Evolutionary conservation across 2,797 vertebrate species (phyloP).

Genomic region (Astyanax mexicanus): DNA sequence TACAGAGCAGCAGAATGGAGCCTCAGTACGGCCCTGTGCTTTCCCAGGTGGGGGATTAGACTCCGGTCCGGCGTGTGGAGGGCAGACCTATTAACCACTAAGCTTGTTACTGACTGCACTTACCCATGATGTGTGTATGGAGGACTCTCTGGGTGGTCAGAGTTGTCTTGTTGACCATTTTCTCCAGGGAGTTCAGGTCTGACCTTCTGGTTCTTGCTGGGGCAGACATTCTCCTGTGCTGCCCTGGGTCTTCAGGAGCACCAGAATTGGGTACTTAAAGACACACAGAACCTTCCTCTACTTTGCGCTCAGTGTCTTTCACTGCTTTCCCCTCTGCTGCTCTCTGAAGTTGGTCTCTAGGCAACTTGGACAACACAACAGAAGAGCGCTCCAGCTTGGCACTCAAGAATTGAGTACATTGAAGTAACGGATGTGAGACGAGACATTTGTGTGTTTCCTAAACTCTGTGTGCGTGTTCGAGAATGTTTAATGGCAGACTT

Average conservation of each 20-base stretch:
- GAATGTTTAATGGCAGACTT: too few relatives aligned
- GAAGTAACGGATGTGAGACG: constrained; percentile 58
- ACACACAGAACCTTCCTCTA: constrained; percentile 23
- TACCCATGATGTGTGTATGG: constrained; percentile 61
- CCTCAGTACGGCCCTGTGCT: too few relatives aligned
- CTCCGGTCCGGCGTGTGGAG: too few relatives aligned
- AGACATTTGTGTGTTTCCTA: constrained; percentile 46
- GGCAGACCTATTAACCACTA: background rate
- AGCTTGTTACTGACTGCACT: constrained; percentile 52
- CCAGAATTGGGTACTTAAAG: constrained; percentile 29
- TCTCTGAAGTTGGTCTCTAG: constrained; percentile 70
- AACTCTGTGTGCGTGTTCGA: too few relatives aligned
- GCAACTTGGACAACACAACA: constrained; percentile 76
- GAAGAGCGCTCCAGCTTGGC: constrained; percentile 63
- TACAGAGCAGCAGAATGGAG: too few relatives aligned
- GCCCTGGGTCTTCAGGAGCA: constrained; percentile 22
- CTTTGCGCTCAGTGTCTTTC: constrained; percentile 39
- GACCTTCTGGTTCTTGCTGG: constrained; percentile 21
- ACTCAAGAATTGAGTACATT: constrained; percentile 55
- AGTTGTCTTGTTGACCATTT: constrained; percentile 46
- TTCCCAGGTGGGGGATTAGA: too few relatives aligned
- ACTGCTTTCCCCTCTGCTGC: constrained; percentile 51
- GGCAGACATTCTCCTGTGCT: background rate
- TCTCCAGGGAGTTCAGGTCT: constrained; percentile 39
- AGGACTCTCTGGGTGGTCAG: constrained; percentile 45